Evolutionary conservation across 2,797 vertebrate species (phyloP), one percentile per base, ranked within the genome.

Genomic region (Petrocephalus schoutedeni): DNA sequence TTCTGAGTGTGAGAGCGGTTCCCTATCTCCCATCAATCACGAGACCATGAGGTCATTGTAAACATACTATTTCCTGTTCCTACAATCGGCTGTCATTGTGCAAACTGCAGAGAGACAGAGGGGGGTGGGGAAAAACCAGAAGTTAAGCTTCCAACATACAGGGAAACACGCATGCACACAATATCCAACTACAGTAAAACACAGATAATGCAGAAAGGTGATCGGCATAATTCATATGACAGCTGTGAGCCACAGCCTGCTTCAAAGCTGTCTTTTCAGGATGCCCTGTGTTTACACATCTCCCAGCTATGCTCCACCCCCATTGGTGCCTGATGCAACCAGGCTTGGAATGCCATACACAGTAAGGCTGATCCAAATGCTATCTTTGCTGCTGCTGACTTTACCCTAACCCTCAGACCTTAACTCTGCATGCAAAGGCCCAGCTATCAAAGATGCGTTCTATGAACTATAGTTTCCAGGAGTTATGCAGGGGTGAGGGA

Each of bases 281-380:
- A 90, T 90, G 90, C 90, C 64, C 91, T 89, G 89, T 93, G 94
- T 94, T 94, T 94, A 93, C 92, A 92, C 90, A 93, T 95, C 92
- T 95, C 92, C 91, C 93, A 94, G 94, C 93, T 95, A 95, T 94
- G 92, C 89, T 90, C 91, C 88, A 90, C 91, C 90, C 91, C 80
- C 16, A 8, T 21, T 19, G 57, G 77, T 56, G 94, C 95, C 96
- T 96, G 95, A 96, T 96, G 95, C 96, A 96, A 96, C 95, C 94
- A 92, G 93, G 93, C 95, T 94, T 94, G 93, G 93, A 95, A 94
- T 92, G 93, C 93, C 95, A 96, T 94, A 92, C 92, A 94, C 91
- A 93, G 14, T 59, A 21, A 86, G 90, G 93, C 91, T 90, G 28
- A 32, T 59, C 16, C 85, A 59, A 58, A 36, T 61, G 91, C 93